Percentiles rank a stretch among this genome's conserved stretches.
Conservation (phyloP, 2,888 invertebrate species). For the Syrphus vitripennis region DNA sequence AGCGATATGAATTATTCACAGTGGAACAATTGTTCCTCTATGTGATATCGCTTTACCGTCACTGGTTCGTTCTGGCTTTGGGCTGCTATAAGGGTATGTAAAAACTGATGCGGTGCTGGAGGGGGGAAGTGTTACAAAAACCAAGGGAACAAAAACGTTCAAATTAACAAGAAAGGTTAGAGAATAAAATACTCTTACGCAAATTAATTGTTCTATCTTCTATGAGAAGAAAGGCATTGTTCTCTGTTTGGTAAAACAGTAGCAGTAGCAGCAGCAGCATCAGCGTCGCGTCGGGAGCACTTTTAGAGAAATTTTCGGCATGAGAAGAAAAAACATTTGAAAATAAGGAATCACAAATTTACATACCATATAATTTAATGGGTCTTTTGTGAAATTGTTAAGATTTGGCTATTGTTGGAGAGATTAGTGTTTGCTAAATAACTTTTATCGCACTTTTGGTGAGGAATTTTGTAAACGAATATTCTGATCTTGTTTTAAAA, state of each 20-base stretch:
- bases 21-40: constrained; percentile 49
- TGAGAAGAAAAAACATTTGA: not conserved
- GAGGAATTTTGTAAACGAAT: not conserved
- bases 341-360: not conserved
- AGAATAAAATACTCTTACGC: constrained; percentile 63
- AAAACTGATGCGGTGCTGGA: not conserved
- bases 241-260: not conserved
- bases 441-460: not conserved
- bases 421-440: not conserved
- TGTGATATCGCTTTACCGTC: not conserved
- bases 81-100: too few species aligned
- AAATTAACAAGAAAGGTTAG: constrained; percentile 46
- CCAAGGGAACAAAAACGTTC: constrained; percentile 26
- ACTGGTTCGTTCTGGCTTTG: not conserved
- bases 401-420: not conserved
- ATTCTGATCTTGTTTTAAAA: not conserved
- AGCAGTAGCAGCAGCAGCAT: not conserved
- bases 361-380: not conserved
- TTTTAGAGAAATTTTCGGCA: not conserved
- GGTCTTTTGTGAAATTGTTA: not conserved
- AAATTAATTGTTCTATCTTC: constrained; percentile 59
- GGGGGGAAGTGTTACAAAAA: constrained; percentile 23
- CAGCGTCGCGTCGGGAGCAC: not conserved
- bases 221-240: not conserved
- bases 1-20: constrained; percentile 57